Conservation (phyloP, 2,797 vertebrate species). For the Pseudomugil gertrudae region DNA sequence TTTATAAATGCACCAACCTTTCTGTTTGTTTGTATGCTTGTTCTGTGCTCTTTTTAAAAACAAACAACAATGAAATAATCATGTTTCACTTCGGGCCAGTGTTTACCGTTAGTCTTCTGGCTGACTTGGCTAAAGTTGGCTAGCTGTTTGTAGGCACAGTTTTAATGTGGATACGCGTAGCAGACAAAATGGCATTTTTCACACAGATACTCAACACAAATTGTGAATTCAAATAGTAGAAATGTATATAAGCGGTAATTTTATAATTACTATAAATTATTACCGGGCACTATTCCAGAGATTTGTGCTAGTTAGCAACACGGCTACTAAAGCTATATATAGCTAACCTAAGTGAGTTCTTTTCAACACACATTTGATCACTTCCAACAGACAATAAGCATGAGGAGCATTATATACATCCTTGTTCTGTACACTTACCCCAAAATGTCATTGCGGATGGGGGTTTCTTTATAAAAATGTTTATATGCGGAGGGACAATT, state of each 20-base stretch:
- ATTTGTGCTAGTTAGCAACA: conserved; percentile 62
- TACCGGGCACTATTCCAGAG: conserved; percentile 36
- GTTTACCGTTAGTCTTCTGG: conserved; percentile 50
- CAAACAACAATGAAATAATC: too few species aligned
- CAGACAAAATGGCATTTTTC: conserved; percentile 26
- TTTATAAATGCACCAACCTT: background rate
- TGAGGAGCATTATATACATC: background rate
- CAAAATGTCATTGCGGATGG: conserved; percentile 81
- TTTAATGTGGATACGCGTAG: background rate
- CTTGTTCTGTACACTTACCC: conserved; percentile 67
- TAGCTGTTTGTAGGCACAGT: conserved; percentile 26
- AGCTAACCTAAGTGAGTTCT: conserved; percentile 47
- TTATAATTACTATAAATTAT: conserved; percentile 12
- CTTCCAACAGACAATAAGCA: conserved; percentile 21
- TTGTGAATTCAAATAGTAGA: background rate
- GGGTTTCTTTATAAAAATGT: conserved; percentile 49
- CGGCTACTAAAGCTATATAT: conserved; percentile 64
- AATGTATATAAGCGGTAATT: background rate
- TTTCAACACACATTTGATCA: conserved; percentile 45
- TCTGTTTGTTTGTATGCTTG: background rate
- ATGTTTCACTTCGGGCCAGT: conserved; percentile 3
- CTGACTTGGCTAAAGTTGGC: conserved; percentile 65
- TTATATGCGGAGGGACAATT: conserved; percentile 60
- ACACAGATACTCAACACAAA: background rate
- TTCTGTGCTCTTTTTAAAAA: too few species aligned